phyloP scores from a whole-genome alignment of 2,113 vertebrate species.

The Scatophagus argus region DNA sequence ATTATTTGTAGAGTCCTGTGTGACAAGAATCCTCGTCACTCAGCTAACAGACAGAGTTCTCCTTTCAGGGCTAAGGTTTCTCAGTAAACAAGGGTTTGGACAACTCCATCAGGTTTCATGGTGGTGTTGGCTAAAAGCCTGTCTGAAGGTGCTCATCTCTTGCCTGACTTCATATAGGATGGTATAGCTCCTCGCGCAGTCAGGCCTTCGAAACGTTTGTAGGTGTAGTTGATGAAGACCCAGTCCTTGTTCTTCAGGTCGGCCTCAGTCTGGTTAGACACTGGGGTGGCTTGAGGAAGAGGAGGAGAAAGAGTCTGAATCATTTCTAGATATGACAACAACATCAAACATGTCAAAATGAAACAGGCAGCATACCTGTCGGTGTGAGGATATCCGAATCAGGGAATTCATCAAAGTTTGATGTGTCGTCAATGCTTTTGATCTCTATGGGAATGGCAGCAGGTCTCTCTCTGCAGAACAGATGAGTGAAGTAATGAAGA shows the following conservation, averaged over 20 bases:
- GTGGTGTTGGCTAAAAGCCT: conserved; percentile 15
- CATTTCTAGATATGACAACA: neutral
- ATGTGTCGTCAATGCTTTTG: conserved; percentile 99
- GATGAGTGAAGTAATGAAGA: neutral
- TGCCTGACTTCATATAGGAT: conserved; percentile 96
- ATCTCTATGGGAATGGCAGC: conserved; percentile 98
- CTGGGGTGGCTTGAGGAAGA: conserved; percentile 51
- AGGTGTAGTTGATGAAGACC: conserved; percentile 99
- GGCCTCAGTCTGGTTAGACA: conserved; percentile 91
- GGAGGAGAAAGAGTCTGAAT: neutral
- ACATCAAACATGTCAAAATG: neutral
- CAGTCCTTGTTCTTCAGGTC: conserved; percentile 99
- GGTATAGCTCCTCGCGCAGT: conserved; percentile 96
- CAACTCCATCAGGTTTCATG: conserved; percentile 12
- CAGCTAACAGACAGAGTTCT: conserved; percentile 4
- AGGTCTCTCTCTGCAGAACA: conserved; percentile 90
- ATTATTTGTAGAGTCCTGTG: conserved; percentile 19
- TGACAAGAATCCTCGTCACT: conserved; percentile 22
- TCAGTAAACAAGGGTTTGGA: conserved; percentile 11
- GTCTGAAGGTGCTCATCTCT: conserved; percentile 81
- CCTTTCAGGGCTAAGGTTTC: conserved; percentile 4
- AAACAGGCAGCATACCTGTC: conserved; percentile 81
- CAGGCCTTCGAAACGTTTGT: conserved; percentile 98
- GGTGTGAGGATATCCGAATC: conserved; percentile 98
- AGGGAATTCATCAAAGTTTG: conserved; percentile 98